Percentiles rank a stretch among this genome's conserved stretches.
phyloP scores from a whole-genome alignment of 2,797 vertebrate genomes.

The Lycodopsis pacificus region DNA sequence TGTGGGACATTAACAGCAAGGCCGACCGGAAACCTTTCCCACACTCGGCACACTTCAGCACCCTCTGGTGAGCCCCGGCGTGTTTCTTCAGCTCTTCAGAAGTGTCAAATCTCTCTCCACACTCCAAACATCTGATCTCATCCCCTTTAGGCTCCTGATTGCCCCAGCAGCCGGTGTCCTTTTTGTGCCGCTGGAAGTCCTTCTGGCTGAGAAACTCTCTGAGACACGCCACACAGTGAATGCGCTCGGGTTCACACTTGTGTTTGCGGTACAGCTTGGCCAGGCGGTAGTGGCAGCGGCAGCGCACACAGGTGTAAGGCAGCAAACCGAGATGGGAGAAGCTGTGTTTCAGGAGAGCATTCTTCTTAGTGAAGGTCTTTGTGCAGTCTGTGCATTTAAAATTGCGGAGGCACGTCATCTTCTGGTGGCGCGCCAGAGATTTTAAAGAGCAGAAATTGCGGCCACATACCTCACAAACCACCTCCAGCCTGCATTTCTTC shows the following conservation, averaged over 20 bases:
- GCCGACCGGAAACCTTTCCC: constrained; percentile 86
- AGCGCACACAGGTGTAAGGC: constrained; percentile 85
- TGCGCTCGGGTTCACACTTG: constrained; percentile 79
- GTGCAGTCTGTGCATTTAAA: constrained; percentile 84
- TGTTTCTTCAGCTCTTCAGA: constrained; percentile 83
- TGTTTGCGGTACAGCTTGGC: constrained; percentile 83
- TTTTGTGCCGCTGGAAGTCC: constrained; percentile 85
- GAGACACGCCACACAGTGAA: constrained; percentile 85
- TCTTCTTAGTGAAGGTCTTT: constrained; percentile 76
- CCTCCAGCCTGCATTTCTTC: constrained; percentile 41
- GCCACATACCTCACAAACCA: constrained; percentile 75
- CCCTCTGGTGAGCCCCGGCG: constrained; percentile 84
- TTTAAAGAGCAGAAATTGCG: constrained; percentile 65
- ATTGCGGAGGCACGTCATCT: constrained; percentile 48
- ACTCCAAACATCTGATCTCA: constrained; percentile 85
- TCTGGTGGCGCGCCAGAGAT: constrained; percentile 70
- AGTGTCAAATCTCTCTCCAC: constrained; percentile 78
- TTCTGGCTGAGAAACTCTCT: constrained; percentile 77
- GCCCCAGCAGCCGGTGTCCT: constrained; percentile 87
- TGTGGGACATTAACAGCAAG: constrained; percentile 86
- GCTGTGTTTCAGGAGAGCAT: constrained; percentile 84
- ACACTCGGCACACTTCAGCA: constrained; percentile 84
- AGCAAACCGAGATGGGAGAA: constrained; percentile 84
- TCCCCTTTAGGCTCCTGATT: constrained; percentile 73
- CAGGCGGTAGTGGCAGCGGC: constrained; percentile 83